These are phyloP conservation scores for Ovis aries DNA, from an alignment of 2,113 vertebrate genomes.

Conservation along the genomic window ARS-UI_Ramb_v3.0 NC_056056.1:65235001-65235500, in stretches of 20 bases:
- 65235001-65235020: too few species aligned
- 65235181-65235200: not conserved
- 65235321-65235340: not conserved
- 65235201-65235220: not conserved
- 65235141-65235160: not conserved
- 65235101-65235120: not conserved
- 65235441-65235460: not conserved
- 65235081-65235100: not conserved
- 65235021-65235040: too few species aligned
- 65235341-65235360: not conserved
- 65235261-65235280: not conserved
- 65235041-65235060: too few species aligned
- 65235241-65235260: not conserved
- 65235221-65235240: not conserved
- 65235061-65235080: too few species aligned
- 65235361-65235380: not conserved
- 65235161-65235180: not conserved
- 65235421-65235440: not conserved
- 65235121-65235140: not conserved
- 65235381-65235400: not conserved
- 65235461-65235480: constrained; percentile 7
- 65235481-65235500: not conserved
- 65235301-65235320: not conserved
- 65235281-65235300: not conserved
- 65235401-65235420: not conserved